These are phyloP conservation scores for Erebia aethiops DNA, from an alignment of 2,888 invertebrate genomes.

Conservation along the genomic window DNA sequence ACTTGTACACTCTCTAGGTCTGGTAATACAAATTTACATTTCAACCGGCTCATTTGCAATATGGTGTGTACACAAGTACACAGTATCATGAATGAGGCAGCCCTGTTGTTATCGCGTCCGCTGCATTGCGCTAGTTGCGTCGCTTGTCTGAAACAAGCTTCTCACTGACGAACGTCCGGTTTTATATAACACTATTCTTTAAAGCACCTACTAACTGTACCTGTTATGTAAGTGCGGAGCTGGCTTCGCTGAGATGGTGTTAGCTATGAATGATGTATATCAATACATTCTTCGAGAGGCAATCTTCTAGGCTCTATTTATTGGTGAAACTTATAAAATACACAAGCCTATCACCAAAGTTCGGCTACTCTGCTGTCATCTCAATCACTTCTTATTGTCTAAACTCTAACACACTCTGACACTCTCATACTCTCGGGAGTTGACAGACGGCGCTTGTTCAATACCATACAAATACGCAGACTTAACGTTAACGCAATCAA, in stretches of 20 bases:
- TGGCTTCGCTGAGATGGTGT: not conserved
- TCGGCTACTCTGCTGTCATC: too few species aligned
- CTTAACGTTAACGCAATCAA: too few species aligned
- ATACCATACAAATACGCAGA: too few species aligned
- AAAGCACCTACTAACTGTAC: not conserved
- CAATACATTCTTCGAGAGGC: not conserved
- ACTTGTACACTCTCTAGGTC: too few species aligned
- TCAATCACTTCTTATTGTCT: too few species aligned
- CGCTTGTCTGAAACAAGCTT: slow-evolving; percentile 28
- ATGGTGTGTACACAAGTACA: not conserved
- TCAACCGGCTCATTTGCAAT: not conserved
- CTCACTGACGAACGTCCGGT: slow-evolving; percentile 15
- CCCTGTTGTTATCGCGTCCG: slow-evolving; percentile 24
- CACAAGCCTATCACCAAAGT: too few species aligned
- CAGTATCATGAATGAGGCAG: not conserved
- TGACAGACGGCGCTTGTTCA: too few species aligned
- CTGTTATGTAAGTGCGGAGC: not conserved
- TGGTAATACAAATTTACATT: too few species aligned
- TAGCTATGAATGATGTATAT: not conserved
- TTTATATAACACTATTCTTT: slow-evolving; percentile 9
- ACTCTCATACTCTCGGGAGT: too few species aligned
- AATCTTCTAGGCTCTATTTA: too few species aligned
- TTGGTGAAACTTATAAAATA: too few species aligned
- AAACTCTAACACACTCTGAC: too few species aligned
- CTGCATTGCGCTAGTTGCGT: slow-evolving; percentile 40